These are phyloP conservation scores for Myotis davidii DNA, from an alignment of 2,113 vertebrate species.

Conservation along the genomic window DNA sequence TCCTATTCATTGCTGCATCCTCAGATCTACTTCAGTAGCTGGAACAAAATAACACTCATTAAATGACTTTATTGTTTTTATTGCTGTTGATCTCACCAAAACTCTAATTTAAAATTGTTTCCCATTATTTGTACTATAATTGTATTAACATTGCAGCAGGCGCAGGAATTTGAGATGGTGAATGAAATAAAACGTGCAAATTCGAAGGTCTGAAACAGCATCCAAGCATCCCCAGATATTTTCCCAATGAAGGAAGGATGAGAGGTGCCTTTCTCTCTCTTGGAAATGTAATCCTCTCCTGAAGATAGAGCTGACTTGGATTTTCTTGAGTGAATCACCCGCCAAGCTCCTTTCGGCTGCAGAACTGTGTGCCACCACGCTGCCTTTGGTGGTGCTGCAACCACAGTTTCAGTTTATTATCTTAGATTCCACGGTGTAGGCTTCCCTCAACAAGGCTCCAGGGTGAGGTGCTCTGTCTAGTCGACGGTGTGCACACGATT, in stretches of 20 bases:
- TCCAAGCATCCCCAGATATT: background rate
- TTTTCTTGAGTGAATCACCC: background rate
- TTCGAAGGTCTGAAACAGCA: background rate
- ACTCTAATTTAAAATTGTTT: background rate
- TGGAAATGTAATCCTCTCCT: background rate
- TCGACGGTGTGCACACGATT: background rate
- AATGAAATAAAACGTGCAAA: constrained; percentile 22
- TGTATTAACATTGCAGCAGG: background rate
- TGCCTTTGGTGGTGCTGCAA: background rate
- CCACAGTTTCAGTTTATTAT: background rate
- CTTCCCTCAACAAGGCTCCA: background rate
- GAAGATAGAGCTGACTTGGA: background rate
- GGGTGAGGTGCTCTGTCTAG: background rate
- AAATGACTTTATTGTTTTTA: background rate
- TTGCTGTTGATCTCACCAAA: background rate
- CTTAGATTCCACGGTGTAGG: background rate
- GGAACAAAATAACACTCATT: background rate
- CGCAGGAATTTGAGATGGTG: background rate
- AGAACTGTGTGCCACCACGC: background rate
- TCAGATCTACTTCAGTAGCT: background rate
- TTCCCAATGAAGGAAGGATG: background rate
- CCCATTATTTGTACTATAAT: background rate
- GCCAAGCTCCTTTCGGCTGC: background rate
- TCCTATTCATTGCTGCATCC: background rate
- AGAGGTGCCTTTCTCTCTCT: background rate